Evolutionary conservation across 2,888 invertebrate species (phyloP).

Genomic region (Polymixis lichenea): DNA sequence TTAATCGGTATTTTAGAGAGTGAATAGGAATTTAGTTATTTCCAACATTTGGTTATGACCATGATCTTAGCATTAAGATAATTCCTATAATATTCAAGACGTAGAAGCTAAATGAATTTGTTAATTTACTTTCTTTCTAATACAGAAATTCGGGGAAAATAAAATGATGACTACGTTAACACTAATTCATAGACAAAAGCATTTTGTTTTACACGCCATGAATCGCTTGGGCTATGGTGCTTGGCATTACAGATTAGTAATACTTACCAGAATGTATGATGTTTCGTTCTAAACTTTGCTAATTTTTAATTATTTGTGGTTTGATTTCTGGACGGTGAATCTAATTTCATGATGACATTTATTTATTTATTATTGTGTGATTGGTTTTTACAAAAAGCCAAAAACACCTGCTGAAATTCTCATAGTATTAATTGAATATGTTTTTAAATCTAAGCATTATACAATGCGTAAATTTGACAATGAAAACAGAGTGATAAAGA

Average conservation of each 20-base stretch:
- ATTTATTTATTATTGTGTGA: conserved; percentile 53
- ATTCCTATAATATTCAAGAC: not conserved
- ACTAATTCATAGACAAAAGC: conserved; percentile 45
- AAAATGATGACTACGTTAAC: conserved; percentile 2
- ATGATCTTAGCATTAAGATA: not conserved
- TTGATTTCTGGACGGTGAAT: conserved; percentile 36
- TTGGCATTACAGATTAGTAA: not conserved
- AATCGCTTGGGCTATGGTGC: not conserved
- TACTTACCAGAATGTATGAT: conserved; percentile 21
- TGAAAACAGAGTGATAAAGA: conserved; percentile 48
- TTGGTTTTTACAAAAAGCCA: conserved; percentile 1
- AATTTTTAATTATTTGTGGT: not conserved
- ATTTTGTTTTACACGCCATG: conserved; percentile 16
- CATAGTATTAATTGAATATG: conserved; percentile 39
- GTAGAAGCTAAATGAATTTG: not conserved
- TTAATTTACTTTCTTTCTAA: not conserved
- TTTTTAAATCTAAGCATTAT: conserved; percentile 29
- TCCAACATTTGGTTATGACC: not conserved
- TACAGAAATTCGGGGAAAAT: conserved; percentile 3
- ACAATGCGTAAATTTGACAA: conserved; percentile 61
- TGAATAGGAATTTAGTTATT: not conserved
- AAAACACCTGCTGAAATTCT: not conserved
- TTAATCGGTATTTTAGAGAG: too few species aligned
- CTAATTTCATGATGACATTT: conserved; percentile 46
- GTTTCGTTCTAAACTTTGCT: conserved; percentile 9